A percentile compares a stretch with the other conserved stretches of the same genome.
These are phyloP conservation scores for Drosophila watanabei DNA, from an alignment of 1,140 invertebrate genomes.

Conservation along the genomic window DNA sequence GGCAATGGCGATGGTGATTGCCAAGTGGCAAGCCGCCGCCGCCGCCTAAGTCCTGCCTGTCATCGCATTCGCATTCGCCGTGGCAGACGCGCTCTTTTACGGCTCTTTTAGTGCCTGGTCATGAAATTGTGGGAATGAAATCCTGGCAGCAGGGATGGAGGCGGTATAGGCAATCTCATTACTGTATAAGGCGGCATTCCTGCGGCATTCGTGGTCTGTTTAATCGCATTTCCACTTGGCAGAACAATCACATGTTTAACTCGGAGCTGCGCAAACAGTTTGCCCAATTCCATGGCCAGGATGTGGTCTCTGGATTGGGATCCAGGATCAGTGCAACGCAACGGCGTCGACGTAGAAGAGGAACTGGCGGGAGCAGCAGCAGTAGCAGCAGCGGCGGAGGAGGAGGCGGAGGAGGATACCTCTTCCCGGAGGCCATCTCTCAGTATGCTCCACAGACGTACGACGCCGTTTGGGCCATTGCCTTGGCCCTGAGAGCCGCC, in stretches of 20 bases:
- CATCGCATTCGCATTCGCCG: conserved; percentile 42
- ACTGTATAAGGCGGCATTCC: conserved; percentile 31
- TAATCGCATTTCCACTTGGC: conserved; percentile 63
- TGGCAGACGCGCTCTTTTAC: conserved; percentile 58
- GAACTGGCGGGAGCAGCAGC: conserved; percentile 25
- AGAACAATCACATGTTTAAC: conserved; percentile 91
- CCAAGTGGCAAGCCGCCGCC: conserved; percentile 26
- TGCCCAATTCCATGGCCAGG: conserved; percentile 60
- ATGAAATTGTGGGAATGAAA: conserved; percentile 48
- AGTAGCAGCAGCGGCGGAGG: neutral
- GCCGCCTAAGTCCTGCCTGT: conserved; percentile 30
- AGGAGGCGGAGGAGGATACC: conserved; percentile 14
- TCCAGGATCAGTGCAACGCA: conserved; percentile 48
- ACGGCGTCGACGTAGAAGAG: conserved; percentile 13
- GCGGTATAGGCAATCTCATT: conserved; percentile 70
- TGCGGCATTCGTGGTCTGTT: conserved; percentile 35
- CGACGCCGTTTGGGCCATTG: conserved; percentile 95
- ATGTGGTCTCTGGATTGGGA: conserved; percentile 16
- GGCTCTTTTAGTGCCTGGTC: conserved; percentile 67
- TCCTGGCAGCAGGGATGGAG: conserved; percentile 3
- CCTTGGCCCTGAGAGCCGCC: conserved; percentile 87
- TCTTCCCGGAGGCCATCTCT: conserved; percentile 86
- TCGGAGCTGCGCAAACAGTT: conserved; percentile 79
- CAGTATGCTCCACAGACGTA: conserved; percentile 92
- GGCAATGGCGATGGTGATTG: conserved; percentile 46